These are phyloP conservation scores for Lycia hirtaria DNA, from an alignment of 2,888 invertebrate genomes.

Conservation along the genomic window DNA sequence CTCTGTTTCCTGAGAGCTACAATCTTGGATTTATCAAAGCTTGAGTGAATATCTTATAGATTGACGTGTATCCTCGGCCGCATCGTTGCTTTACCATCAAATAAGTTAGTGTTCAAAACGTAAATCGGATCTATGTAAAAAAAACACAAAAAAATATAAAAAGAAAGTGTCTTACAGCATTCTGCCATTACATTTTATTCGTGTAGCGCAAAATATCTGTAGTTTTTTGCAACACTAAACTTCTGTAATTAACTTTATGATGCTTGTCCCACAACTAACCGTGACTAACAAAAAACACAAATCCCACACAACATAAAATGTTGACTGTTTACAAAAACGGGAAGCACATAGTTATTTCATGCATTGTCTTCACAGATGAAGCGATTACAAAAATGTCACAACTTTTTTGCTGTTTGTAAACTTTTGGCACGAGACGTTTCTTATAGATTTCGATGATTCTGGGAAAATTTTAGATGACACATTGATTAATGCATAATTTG, in stretches of 20 bases:
- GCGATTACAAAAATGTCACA: conserved; percentile 30
- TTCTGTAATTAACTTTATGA: background rate
- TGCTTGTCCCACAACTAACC: background rate
- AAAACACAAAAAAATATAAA: background rate
- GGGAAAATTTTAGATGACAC: too few species aligned
- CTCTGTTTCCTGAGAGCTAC: too few species aligned
- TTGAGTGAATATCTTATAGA: too few species aligned
- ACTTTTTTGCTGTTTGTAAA: conserved; percentile 23
- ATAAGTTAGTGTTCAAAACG: too few species aligned
- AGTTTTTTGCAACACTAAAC: background rate
- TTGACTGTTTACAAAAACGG: conserved; percentile 16
- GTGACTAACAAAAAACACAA: too few species aligned
- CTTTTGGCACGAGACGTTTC: conserved; percentile 5
- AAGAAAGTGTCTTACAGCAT: background rate
- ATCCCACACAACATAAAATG: too few species aligned
- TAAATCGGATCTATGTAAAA: background rate
- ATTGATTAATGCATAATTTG: too few species aligned
- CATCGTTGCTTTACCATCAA: too few species aligned
- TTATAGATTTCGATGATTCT: too few species aligned
- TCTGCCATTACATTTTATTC: background rate
- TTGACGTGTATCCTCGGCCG: too few species aligned
- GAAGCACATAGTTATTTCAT: conserved; percentile 27
- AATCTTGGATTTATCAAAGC: too few species aligned
- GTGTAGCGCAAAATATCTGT: background rate
- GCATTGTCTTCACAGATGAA: conserved; percentile 33